Percentiles rank a stretch among this genome's conserved stretches.
Evolutionary conservation across 2,113 vertebrate species (phyloP).

Genomic region (Sterrhoptilus dennistouni): DNA sequence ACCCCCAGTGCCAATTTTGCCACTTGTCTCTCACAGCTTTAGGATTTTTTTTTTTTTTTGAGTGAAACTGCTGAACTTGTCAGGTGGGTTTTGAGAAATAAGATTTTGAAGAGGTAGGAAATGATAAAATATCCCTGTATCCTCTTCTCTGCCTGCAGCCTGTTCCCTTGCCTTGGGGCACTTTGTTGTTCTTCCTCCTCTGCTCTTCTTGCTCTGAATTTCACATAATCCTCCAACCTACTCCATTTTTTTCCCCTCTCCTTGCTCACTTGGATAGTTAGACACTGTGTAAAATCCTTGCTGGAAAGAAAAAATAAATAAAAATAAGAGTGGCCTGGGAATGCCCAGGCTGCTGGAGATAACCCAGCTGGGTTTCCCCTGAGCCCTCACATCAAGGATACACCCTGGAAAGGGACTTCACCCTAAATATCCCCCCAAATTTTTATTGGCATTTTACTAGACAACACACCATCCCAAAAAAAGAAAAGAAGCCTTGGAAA

Average conservation of each 20-base stretch:
- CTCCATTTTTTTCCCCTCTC: not conserved
- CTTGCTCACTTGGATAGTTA: not conserved
- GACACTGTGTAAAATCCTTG: not conserved
- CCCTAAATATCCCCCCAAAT: not conserved
- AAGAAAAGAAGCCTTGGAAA: not conserved
- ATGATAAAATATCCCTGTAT: not conserved
- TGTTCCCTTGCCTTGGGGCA: not conserved
- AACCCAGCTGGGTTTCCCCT: not conserved
- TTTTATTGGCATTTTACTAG: not conserved
- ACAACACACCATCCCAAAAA: rapidly evolving
- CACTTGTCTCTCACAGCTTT: not conserved
- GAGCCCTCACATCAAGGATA: not conserved
- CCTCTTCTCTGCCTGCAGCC: not conserved
- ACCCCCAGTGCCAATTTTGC: not conserved
- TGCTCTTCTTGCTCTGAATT: not conserved
- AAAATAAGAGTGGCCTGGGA: not conserved
- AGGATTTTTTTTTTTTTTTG: not conserved
- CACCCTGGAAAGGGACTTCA: not conserved
- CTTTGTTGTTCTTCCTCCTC: not conserved
- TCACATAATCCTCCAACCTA: not conserved
- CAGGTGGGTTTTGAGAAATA: not conserved
- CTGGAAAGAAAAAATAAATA: not conserved
- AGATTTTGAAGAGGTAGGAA: not conserved
- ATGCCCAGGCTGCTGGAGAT: not conserved
- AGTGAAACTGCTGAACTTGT: not conserved